Base-by-base conservation (phyloP, 2,113 vertebrate species). In the Lepidothrix coronata region DNA sequence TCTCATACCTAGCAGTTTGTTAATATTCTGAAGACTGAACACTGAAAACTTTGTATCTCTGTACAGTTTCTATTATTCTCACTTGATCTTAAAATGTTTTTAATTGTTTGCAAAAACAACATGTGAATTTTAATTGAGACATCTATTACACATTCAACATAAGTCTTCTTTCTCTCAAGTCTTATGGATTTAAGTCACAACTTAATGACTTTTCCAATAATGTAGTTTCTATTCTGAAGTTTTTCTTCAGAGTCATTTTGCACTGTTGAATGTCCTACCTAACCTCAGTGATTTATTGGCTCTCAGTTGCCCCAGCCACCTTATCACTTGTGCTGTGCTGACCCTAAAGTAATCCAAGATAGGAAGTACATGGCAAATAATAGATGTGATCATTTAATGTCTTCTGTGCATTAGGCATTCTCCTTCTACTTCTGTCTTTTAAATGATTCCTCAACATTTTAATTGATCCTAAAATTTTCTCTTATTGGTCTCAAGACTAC, bases 261-360 rank as follows among this genome's bases (percentile, higher is more conserved):
- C 23, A 65, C 77, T 94, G 79, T 63, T 89, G 70, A 86, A 31
- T 82, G n/a, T 72, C 52, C 4, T 68, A 43, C 51, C 10, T 41
- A 85, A 28, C 54, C 22, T 61, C 11, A 24, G n/a, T 94, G 92
- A 95, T 92, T 95, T 96, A 95, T 72, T 94, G 51, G 43, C 8
- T 77, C 89, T 93, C 49, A 77, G 41, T 83, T 96, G 77, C 51
- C 72, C 59, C 19, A 88, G n/a, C n/a, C 86, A 95, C 67, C 19
- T 96, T 97, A 80, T 92, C 76, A 72, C 52, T 88, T 92, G n/a
- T 81, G 44, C 72, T 4, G 28, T 83, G 72, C 7, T 94, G 66
- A 96, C 55, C 65, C 75, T 89, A 55, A 94, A 75, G 66, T 95
- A 95, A 93, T 94, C 91, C 76, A 95, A 92, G 68, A 91, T 41